phyloP scores from a whole-genome alignment of 2,113 vertebrate species.

The Oryzias celebensis region DNA sequence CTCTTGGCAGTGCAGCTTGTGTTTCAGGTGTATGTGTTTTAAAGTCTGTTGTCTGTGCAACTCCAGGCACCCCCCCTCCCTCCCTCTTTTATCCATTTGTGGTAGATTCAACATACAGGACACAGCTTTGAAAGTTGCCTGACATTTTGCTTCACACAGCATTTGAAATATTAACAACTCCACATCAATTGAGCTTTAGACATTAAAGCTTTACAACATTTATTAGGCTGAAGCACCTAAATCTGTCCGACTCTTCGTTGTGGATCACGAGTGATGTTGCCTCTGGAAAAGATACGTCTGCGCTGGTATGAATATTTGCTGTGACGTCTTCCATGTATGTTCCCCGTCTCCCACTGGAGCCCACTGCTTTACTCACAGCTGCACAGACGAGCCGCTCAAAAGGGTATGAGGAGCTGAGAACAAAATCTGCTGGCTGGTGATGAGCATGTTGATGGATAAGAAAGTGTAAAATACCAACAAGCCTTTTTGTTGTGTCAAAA shows the following conservation, averaged over 20 bases:
- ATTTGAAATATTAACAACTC: conserved; percentile 20
- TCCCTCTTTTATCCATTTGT: too few relatives aligned
- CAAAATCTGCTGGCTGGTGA: conserved; percentile 50
- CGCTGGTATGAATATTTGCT: conserved; percentile 22
- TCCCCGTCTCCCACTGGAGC: conserved; percentile 41
- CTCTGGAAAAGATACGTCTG: conserved; percentile 31
- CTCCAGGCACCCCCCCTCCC: too few relatives aligned
- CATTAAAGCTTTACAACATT: conserved; percentile 3
- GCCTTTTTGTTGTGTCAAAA: conserved; percentile 40
- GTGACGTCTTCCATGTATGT: conserved; percentile 52
- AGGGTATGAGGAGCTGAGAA: conserved; percentile 29
- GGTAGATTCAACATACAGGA: too few relatives aligned
- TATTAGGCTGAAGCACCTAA: conserved; percentile 18
- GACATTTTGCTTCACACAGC: neutral
- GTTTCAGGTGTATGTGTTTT: too few relatives aligned
- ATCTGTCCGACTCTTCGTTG: conserved; percentile 11
- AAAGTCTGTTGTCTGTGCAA: too few relatives aligned
- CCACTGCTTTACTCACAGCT: conserved; percentile 42
- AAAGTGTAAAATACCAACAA: conserved; percentile 55
- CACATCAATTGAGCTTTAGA: conserved; percentile 15
- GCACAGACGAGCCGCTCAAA: conserved; percentile 45
- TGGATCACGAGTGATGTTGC: conserved; percentile 36
- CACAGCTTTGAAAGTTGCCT: neutral
- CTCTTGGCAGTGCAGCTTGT: too few relatives aligned
- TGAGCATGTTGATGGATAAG: conserved; percentile 62